Evolutionary conservation across 2,888 invertebrate species (phyloP).

Genomic region (Bombyx huttoni): DNA sequence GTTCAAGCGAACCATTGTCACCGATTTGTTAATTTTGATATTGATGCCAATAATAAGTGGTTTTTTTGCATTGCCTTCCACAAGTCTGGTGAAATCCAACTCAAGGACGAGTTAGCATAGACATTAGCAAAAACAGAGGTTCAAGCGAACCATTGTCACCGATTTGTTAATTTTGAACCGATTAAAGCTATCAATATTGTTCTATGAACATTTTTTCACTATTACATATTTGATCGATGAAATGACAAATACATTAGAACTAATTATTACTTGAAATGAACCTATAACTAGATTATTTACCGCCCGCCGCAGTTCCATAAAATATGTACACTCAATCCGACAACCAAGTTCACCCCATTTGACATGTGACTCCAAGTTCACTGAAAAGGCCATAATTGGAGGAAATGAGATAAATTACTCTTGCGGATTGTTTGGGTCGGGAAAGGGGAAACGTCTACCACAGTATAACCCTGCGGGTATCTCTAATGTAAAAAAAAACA

Average conservation of each 20-base stretch:
- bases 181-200: no score
- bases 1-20: no score
- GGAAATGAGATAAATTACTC: slow-evolving; percentile 62
- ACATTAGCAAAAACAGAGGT: no score
- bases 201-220: neutral
- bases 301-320: slow-evolving; percentile 17
- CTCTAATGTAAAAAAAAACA: slow-evolving; percentile 5
- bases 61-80: no score
- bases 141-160: no score
- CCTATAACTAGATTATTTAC: slow-evolving; percentile 12
- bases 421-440: slow-evolving; percentile 33
- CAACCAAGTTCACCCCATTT: slow-evolving; percentile 38
- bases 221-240: neutral
- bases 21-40: no score
- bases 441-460: slow-evolving; percentile 22
- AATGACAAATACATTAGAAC: slow-evolving; percentile 6
- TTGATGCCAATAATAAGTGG: no score
- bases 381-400: slow-evolving; percentile 57
- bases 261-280: slow-evolving; percentile 6
- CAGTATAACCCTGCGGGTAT: slow-evolving; percentile 4
- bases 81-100: no score
- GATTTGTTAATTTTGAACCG: no score
- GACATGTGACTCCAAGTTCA: slow-evolving; percentile 38
- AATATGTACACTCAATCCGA: slow-evolving; percentile 32
- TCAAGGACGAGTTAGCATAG: no score